phyloP scores from a whole-genome alignment of 2,888 invertebrate genomes.

The Archips xylosteana region DNA sequence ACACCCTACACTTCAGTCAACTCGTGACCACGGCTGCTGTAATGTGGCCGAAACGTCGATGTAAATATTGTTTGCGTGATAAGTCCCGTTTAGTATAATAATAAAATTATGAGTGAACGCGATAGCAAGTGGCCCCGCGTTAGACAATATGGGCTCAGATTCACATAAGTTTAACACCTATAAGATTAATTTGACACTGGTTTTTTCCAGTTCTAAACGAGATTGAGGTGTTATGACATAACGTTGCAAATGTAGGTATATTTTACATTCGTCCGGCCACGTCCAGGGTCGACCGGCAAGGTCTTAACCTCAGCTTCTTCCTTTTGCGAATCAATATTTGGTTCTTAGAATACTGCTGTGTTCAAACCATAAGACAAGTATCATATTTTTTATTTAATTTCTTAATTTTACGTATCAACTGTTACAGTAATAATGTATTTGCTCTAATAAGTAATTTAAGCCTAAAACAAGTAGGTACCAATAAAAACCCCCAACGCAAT shows the following conservation, averaged over 20 bases:
- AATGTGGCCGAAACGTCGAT: too few relatives aligned
- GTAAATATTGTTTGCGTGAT: too few relatives aligned
- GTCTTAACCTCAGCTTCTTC: slow-evolving; percentile 33
- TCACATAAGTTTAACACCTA: neutral
- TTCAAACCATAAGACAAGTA: neutral
- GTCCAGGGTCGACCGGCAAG: slow-evolving; percentile 27
- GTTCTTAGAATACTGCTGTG: neutral
- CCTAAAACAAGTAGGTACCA: too few relatives aligned
- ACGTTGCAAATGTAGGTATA: slow-evolving; percentile 14
- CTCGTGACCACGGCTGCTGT: too few relatives aligned
- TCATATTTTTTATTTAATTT: neutral
- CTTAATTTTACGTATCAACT: neutral
- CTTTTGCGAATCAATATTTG: slow-evolving; percentile 33
- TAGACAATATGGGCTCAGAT: too few relatives aligned
- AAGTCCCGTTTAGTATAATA: too few relatives aligned
- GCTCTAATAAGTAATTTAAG: too few relatives aligned
- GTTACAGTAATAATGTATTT: too few relatives aligned
- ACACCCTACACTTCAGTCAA: too few relatives aligned
- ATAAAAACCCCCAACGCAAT: too few relatives aligned
- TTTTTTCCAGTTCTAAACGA: slow-evolving; percentile 25
- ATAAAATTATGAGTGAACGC: too few relatives aligned
- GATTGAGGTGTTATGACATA: slow-evolving; percentile 21
- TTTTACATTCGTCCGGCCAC: slow-evolving; percentile 26
- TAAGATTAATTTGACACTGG: slow-evolving; percentile 5
- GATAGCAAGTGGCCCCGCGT: too few relatives aligned